phyloP scores from a whole-genome alignment of 2,113 vertebrate genomes.

The Oceanodroma tethys region DNA sequence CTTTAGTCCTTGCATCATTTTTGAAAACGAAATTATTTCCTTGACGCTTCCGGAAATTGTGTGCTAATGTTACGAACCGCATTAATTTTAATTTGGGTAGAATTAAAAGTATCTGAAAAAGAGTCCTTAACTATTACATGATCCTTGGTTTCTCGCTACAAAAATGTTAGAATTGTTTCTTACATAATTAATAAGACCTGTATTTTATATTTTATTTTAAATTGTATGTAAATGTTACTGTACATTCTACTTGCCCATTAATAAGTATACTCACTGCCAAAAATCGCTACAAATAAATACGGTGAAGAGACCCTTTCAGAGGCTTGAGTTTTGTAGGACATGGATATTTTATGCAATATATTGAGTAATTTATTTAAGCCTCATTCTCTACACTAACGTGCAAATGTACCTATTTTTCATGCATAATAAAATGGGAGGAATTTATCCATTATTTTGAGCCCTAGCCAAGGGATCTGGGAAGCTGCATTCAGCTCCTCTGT shows the following conservation, averaged over 20 bases:
- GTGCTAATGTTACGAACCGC: accelerated
- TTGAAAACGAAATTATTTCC: not conserved
- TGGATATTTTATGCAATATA: not conserved
- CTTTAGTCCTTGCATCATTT: not conserved
- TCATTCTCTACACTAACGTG: not conserved
- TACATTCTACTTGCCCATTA: not conserved
- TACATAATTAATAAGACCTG: not conserved
- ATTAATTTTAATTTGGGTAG: not conserved
- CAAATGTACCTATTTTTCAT: not conserved
- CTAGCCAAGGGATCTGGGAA: not conserved
- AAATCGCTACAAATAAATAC: not conserved
- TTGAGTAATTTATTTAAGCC: not conserved
- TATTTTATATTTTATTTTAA: not conserved
- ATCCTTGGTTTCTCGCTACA: not conserved
- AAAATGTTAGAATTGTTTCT: not conserved
- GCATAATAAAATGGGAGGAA: not conserved
- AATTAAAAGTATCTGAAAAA: not conserved
- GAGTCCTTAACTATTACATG: not conserved
- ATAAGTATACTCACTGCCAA: not conserved
- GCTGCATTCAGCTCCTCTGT: not conserved
- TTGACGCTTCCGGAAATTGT: not conserved
- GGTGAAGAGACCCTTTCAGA: not conserved
- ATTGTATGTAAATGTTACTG: not conserved
- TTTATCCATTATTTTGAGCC: not conserved
- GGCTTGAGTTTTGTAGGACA: not conserved